These are phyloP conservation scores for Chondrosia reniformis DNA, from an alignment of 37 sponge, comb jelly and placozoan genomes.

Conservation along the genomic window DNA sequence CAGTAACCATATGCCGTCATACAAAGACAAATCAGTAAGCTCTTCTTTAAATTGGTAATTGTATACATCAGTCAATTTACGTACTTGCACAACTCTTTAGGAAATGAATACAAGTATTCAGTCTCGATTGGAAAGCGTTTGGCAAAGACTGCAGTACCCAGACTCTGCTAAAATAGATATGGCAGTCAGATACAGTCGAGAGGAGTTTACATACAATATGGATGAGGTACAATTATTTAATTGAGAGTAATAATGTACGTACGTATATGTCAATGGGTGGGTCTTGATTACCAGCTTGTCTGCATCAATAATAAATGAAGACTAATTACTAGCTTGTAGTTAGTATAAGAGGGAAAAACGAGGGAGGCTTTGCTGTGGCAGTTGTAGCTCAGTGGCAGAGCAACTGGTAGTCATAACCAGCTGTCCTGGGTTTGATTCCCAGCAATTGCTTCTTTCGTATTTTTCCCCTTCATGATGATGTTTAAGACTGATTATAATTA, in stretches of 20 bases:
- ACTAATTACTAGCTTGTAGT: no score
- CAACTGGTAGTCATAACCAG: no score
- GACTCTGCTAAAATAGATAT: slow-evolving; percentile 72
- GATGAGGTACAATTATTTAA: slow-evolving; percentile 1
- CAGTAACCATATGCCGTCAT: background rate
- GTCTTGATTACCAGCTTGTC: background rate
- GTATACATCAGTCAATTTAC: background rate
- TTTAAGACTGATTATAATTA: background rate
- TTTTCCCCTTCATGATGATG: background rate
- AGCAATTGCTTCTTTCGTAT: background rate
- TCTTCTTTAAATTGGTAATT: background rate
- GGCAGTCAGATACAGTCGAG: slow-evolving; percentile 84
- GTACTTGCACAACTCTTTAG: slow-evolving; percentile 1
- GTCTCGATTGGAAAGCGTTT: slow-evolving; percentile 48
- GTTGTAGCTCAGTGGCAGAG: no score
- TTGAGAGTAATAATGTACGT: background rate
- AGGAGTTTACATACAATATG: slow-evolving; percentile 12
- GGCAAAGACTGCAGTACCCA: slow-evolving; percentile 68
- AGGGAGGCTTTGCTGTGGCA: no score
- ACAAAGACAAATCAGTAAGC: background rate
- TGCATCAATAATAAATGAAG: no score
- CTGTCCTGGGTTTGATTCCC: no score
- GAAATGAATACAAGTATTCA: slow-evolving; percentile 23
- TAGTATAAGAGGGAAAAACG: no score
- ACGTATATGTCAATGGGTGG: background rate